These are phyloP conservation scores for Willisornis vidua DNA, from an alignment of 2,113 vertebrate species.

Conservation along the genomic window DNA sequence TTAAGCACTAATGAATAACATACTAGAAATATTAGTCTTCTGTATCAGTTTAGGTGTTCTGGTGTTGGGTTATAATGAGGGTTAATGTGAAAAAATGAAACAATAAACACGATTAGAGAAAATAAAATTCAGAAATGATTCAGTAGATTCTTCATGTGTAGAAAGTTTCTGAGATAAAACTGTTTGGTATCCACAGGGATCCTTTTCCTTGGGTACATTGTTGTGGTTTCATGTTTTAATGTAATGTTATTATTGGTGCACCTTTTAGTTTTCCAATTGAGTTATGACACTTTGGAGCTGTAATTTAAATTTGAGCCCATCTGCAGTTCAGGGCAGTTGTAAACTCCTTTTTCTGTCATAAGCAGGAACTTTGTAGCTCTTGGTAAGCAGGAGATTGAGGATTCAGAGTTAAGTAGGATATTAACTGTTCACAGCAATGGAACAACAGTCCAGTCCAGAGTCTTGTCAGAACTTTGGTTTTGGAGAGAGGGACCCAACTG, in stretches of 20 bases:
- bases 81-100: constrained; percentile 3
- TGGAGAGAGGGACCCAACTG: neutral
- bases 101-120: neutral
- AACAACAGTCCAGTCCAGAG: neutral
- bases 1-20: constrained; percentile 37
- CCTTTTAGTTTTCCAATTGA: neutral
- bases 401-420: neutral
- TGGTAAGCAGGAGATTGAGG: neutral
- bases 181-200: neutral
- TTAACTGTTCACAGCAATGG: neutral
- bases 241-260: neutral
- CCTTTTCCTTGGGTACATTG: neutral
- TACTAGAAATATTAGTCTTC: constrained; percentile 21
- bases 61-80: neutral
- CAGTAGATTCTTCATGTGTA: neutral
- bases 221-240: neutral
- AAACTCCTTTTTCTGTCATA: neutral
- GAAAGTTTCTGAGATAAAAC: neutral
- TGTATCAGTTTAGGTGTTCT: constrained; percentile 43
- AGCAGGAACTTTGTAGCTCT: neutral
- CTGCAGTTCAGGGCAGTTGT: neutral
- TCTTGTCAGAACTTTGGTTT: neutral
- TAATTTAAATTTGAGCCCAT: neutral
- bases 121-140: neutral
- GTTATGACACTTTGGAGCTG: neutral